These are phyloP conservation scores for Probosciger aterrimus DNA, from an alignment of 2,113 vertebrate genomes.

Conservation along the genomic window DNA sequence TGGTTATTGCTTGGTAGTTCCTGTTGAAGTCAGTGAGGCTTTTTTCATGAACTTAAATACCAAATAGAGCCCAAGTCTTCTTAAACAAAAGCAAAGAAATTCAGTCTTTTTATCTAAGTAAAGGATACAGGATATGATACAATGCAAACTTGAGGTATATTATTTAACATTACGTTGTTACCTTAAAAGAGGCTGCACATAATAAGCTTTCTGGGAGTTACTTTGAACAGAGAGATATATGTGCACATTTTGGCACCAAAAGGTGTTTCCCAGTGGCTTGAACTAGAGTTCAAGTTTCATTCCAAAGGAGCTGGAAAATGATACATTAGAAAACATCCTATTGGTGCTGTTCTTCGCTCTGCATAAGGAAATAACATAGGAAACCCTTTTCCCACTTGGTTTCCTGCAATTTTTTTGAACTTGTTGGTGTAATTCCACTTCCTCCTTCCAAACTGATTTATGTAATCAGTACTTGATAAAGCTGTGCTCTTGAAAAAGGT, in stretches of 20 bases:
- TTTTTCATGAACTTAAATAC: background rate
- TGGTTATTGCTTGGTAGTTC: background rate
- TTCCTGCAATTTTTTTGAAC: constrained; percentile 40
- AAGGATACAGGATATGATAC: background rate
- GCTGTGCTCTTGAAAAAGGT: background rate
- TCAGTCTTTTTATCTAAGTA: background rate
- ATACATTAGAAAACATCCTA: constrained; percentile 12
- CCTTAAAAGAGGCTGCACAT: background rate
- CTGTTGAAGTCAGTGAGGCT: background rate
- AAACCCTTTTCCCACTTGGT: constrained; percentile 11
- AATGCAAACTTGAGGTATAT: background rate
- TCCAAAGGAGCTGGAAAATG: background rate
- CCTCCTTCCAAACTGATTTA: constrained; percentile 49
- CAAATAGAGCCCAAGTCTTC: background rate
- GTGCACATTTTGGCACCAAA: background rate
- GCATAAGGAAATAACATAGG: constrained; percentile 60
- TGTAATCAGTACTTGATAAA: constrained; percentile 36
- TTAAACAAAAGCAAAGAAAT: background rate
- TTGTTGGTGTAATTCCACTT: constrained; percentile 41
- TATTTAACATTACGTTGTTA: background rate
- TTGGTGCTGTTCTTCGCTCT: background rate
- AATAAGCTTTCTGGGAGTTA: background rate
- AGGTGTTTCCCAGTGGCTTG: background rate
- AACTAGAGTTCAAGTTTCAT: constrained; percentile 28
- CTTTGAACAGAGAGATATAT: background rate